These are phyloP conservation scores for Nesoenas mayeri DNA, from an alignment of 2,113 vertebrate genomes.

Conservation along the genomic window DNA sequence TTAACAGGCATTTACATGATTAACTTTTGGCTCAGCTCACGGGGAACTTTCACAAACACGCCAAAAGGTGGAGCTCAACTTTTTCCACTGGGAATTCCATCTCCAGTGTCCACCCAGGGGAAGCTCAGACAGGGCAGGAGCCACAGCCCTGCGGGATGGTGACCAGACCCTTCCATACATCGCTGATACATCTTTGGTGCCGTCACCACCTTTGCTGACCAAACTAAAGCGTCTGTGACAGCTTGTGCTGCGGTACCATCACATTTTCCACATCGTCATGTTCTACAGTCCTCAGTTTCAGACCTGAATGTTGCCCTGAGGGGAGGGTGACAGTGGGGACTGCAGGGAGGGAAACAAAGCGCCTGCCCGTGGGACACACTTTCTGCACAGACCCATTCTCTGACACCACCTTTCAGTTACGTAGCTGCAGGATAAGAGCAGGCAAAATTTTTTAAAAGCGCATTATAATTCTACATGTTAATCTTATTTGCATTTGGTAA, in stretches of 20 bases:
- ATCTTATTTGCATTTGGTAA: constrained; percentile 10
- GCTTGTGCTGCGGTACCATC: not conserved
- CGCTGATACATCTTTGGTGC: fast-evolving
- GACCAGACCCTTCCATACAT: too few relatives aligned
- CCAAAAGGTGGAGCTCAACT: constrained; percentile 58
- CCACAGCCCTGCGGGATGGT: too few relatives aligned
- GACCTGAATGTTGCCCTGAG: fast-evolving
- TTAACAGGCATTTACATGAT: not conserved
- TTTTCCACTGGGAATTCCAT: not conserved
- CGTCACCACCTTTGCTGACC: not conserved
- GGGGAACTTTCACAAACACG: not conserved
- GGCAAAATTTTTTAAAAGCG: not conserved
- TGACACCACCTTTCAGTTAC: not conserved
- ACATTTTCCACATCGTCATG: too few relatives aligned
- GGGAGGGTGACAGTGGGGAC: not conserved
- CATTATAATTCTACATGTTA: not conserved
- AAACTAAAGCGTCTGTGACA: not conserved
- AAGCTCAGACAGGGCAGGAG: too few relatives aligned
- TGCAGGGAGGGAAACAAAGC: not conserved
- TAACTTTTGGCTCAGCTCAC: not conserved
- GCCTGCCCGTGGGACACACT: too few relatives aligned
- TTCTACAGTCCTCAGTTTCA: not conserved
- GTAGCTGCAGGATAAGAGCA: not conserved
- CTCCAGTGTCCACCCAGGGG: not conserved
- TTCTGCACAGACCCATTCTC: not conserved